phyloP scores from a whole-genome alignment of 2,113 vertebrate genomes.

The Nycticorax nycticorax region DNA sequence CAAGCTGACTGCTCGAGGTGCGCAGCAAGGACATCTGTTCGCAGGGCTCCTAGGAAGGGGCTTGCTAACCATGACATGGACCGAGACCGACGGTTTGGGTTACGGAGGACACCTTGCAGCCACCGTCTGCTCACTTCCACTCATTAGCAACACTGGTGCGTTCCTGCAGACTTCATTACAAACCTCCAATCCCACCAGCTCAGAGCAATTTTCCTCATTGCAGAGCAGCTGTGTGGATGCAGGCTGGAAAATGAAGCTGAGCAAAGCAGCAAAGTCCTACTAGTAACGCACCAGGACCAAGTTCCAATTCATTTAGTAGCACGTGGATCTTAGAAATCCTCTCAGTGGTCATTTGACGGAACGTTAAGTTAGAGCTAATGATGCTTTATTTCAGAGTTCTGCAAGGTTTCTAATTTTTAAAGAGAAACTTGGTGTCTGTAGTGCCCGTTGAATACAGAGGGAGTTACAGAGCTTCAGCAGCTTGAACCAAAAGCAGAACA shows the following conservation, averaged over 20 bases:
- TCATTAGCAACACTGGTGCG: fast-evolving
- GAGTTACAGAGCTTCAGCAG: neutral
- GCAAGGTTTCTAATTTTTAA: neutral
- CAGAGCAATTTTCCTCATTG: neutral
- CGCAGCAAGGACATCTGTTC: fast-evolving
- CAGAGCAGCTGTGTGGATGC: neutral
- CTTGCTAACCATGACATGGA: neutral
- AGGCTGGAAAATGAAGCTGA: neutral
- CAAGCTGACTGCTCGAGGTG: neutral
- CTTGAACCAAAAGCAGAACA: neutral
- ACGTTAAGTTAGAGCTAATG: neutral
- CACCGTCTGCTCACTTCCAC: fast-evolving
- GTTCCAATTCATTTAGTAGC: neutral
- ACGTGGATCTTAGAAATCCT: neutral
- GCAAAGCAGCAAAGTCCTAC: neutral
- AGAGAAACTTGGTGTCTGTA: neutral
- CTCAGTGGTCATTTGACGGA: neutral
- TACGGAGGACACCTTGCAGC: neutral
- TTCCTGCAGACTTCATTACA: neutral
- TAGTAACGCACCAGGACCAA: neutral
- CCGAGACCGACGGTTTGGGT: fast-evolving
- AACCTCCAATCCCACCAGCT: neutral
- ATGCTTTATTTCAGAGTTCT: neutral
- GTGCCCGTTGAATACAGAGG: neutral
- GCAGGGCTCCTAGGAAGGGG: neutral